Evolutionary conservation across 2,797 vertebrate genomes (phyloP).

Genomic region (Dicrostonyx torquatus): DNA sequence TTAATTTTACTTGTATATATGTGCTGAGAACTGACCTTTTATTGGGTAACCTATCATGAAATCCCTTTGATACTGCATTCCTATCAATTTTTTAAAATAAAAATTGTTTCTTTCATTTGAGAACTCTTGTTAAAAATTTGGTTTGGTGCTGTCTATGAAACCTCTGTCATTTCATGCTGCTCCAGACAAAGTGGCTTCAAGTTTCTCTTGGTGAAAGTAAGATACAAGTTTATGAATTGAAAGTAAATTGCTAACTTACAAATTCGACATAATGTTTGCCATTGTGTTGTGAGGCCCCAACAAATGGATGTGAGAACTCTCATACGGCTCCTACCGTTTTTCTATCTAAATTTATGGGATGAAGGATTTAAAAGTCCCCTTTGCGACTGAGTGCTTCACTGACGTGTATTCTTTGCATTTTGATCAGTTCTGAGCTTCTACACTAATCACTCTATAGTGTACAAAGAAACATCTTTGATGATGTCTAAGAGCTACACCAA

Average conservation of each 20-base stretch:
- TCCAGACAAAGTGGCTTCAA: neutral
- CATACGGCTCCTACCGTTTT: neutral
- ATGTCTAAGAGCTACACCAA: neutral
- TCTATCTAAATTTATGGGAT: neutral
- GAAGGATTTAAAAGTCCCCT: neutral
- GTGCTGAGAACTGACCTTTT: no score
- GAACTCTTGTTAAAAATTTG: neutral
- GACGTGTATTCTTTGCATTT: neutral
- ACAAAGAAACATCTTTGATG: neutral
- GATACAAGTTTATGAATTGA: neutral
- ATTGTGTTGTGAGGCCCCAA: neutral
- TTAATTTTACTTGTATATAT: no score
- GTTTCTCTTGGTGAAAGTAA: neutral
- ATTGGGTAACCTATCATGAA: neutral
- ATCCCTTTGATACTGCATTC: neutral
- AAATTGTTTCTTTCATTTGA: neutral
- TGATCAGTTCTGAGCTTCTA: neutral
- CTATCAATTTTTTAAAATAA: neutral
- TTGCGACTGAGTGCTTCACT: neutral
- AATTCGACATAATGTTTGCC: neutral
- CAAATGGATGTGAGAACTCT: neutral
- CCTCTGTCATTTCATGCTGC: neutral
- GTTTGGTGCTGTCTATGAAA: neutral
- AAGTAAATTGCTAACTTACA: neutral
- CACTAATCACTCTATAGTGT: neutral